These are phyloP conservation scores for Micromussa lordhowensis DNA, from an alignment of 92 coral and sea anemone genomes.

Conservation along the genomic window DNA sequence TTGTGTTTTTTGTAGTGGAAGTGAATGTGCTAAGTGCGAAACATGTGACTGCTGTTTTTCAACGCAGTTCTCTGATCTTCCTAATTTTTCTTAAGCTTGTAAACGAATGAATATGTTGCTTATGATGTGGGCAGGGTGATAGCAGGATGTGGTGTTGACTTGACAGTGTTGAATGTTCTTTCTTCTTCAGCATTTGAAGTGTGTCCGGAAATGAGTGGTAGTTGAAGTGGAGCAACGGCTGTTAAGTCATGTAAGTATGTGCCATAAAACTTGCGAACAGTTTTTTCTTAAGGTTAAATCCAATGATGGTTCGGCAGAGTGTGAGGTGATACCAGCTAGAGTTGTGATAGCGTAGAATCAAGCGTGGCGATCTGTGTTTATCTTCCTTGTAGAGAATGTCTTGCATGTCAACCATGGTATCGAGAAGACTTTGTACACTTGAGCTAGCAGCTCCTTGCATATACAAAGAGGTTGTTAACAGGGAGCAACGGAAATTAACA, in stretches of 20 bases:
- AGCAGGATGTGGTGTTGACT: too few relatives aligned
- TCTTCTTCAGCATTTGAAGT: constrained; percentile 19
- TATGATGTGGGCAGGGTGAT: too few relatives aligned
- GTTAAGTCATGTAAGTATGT: constrained; percentile 18
- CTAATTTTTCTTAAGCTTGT: too few relatives aligned
- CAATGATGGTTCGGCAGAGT: constrained; percentile 15
- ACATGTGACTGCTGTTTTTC: constrained; percentile 17
- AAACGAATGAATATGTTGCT: too few relatives aligned
- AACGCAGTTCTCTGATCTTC: not conserved
- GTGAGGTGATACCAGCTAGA: constrained; percentile 49
- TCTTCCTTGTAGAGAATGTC: constrained; percentile 20
- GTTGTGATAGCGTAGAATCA: constrained; percentile 56
- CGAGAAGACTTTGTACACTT: not conserved
- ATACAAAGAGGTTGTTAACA: too few relatives aligned
- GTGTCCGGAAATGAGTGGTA: not conserved
- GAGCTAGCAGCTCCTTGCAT: too few relatives aligned
- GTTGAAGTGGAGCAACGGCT: constrained; percentile 2
- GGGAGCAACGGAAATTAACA: too few relatives aligned
- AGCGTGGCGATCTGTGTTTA: constrained; percentile 37
- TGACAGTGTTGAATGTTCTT: too few relatives aligned
- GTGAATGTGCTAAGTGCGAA: constrained; percentile 23
- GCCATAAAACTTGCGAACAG: constrained; percentile 1
- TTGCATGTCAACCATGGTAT: not conserved
- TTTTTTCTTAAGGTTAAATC: not conserved
- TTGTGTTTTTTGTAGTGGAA: constrained; percentile 30